Evolutionary conservation across 2,888 invertebrate genomes (phyloP).

Genomic region (Chrysolina haemoptera): DNA sequence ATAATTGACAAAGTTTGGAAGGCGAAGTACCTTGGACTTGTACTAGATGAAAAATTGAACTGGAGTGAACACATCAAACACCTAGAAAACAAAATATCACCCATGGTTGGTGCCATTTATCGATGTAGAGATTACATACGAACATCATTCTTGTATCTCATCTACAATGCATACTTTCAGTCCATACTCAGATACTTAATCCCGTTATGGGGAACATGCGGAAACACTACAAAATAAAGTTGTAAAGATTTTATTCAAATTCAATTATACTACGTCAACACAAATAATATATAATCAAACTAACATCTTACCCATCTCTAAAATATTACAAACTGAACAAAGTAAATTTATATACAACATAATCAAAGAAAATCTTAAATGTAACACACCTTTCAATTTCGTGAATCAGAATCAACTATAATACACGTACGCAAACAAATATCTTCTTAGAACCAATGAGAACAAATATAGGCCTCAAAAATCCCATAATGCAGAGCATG

Average conservation of each 20-base stretch:
- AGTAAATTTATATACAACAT: too few species aligned
- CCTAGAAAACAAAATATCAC: constrained; percentile 2
- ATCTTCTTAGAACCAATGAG: constrained; percentile 14
- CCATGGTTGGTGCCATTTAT: constrained; percentile 19
- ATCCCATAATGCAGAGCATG: constrained; percentile 16
- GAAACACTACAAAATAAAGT: constrained; percentile 1
- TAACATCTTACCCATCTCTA: background rate
- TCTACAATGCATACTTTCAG: constrained; percentile 13
- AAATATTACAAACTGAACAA: too few species aligned
- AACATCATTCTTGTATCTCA: constrained; percentile 3
- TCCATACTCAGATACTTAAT: constrained; percentile 7
- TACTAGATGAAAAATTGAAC: constrained; percentile 25
- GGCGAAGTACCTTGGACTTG: constrained; percentile 18
- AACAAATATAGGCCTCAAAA: constrained; percentile 23
- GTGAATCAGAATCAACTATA: background rate
- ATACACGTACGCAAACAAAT: constrained; percentile 6
- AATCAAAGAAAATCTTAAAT: background rate
- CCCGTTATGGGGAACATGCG: constrained; percentile 3
- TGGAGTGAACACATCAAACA: background rate
- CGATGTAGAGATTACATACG: constrained; percentile 17
- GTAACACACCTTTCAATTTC: constrained; percentile 12
- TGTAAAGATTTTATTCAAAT: constrained; percentile 6
- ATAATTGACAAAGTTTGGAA: constrained; percentile 8
- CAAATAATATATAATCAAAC: constrained; percentile 13
- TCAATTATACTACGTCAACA: constrained; percentile 6